Evolutionary conservation across 2,888 invertebrate genomes (phyloP), one percentile per base, ranked within the genome.

Genomic region (Eupsilia transversa): DNA sequence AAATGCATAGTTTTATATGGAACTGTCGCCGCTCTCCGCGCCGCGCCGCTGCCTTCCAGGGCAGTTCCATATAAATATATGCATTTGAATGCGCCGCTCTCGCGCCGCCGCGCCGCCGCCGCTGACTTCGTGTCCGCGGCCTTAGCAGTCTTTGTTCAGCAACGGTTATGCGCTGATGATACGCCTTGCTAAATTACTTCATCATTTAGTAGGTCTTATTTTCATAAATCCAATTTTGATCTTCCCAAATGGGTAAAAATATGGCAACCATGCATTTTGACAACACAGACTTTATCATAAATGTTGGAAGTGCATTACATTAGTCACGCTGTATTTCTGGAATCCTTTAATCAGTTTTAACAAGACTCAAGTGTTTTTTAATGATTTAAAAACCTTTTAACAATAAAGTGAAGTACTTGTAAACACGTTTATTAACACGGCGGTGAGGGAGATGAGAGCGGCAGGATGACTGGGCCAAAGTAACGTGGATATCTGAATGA

Each of bases 401-500:
- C 60, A 74, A 66, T 66, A 38, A 43, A 52, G 12, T 12, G 5
- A 72, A 38, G 52, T 72, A 56, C 56, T 64, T 74, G 72, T 66
- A 64, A 71, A 79, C 27, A 71, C 67, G 61, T 83, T 82, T 74
- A 84, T 83, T 74, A 73, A 64, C 38, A 75, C 67, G 60, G 61
- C 27, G 41, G 57, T 17, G 61, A 41, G 60, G 27, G 59, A 71
- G 33, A 63, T 56, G 64, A 79, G 72, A 65, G 70, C 49, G 35
- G 60, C 80, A 86, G 81, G 75, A 79, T 89, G 89, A 91, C 90
- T 89, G 88, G 87, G 89, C 84, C 63, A 73, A 86, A 88, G 83
- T 82, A 84, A 85, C 76, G 85, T 81, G 89, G 52, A 78, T 91
- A 91, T 87, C 89, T 94, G 93, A 94, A 94, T 94, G 94, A 92